Percentiles rank a stretch among this genome's conserved stretches.
phyloP scores from a whole-genome alignment of 2,113 vertebrate species.

The Thunnus maccoyii region DNA sequence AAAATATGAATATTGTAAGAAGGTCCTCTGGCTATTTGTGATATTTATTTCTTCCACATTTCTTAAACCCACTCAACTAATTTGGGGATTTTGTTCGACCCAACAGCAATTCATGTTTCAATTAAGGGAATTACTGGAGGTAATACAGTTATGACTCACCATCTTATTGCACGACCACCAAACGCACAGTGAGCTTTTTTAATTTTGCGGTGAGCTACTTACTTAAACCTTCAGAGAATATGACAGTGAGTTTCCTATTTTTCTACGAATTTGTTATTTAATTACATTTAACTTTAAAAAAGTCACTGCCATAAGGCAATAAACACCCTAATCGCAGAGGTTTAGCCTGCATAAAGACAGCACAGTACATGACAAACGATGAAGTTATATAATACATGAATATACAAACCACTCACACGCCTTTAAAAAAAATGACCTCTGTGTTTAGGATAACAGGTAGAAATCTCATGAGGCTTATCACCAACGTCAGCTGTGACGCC shows the following conservation, averaged over 20 bases:
- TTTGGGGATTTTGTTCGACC: conserved; percentile 1
- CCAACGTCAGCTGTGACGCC: background rate
- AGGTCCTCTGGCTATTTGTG: background rate
- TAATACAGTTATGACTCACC: background rate
- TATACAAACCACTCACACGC: background rate
- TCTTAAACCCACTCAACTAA: background rate
- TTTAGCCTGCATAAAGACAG: background rate
- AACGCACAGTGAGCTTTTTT: background rate
- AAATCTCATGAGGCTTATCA: background rate
- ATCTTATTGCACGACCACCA: background rate
- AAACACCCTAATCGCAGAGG: background rate
- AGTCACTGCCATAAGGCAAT: background rate
- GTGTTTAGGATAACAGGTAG: background rate
- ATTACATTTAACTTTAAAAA: too few species aligned
- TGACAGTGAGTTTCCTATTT: background rate
- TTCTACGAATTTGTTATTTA: background rate
- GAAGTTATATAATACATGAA: background rate
- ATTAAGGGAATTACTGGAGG: conserved; percentile 16
- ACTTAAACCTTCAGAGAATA: background rate
- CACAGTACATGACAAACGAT: background rate
- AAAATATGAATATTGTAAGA: background rate
- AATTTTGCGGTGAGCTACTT: background rate
- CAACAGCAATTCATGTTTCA: background rate
- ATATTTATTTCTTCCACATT: too few species aligned
- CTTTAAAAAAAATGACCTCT: background rate